Conservation (phyloP, 2,113 vertebrate genomes). For the Scytalopus superciliaris region DNA sequence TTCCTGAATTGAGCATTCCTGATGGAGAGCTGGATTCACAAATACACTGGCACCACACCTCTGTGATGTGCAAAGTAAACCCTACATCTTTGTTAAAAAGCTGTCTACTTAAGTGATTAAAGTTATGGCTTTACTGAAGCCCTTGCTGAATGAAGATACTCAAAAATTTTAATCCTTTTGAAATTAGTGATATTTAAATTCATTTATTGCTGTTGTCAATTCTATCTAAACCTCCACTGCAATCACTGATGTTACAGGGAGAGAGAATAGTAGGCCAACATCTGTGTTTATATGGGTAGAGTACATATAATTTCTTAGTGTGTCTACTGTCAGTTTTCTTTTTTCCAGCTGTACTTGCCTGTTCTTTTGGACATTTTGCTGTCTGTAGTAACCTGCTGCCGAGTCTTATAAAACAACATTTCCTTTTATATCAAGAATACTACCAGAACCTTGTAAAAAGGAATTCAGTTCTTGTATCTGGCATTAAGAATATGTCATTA, state of each 20-base stretch:
- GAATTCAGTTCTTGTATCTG: background rate
- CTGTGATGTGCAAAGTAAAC: background rate
- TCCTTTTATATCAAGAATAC: slow-evolving; percentile 1
- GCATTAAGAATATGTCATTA: background rate
- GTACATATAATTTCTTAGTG: background rate
- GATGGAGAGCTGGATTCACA: background rate
- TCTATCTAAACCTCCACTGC: background rate
- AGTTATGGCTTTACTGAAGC: background rate
- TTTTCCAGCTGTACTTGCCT: background rate
- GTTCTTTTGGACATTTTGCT: background rate
- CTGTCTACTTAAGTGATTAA: background rate
- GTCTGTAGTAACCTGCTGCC: background rate
- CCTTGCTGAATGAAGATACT: background rate
- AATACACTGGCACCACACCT: background rate
- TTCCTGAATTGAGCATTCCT: background rate
- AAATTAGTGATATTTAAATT: background rate
- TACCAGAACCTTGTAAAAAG: background rate
- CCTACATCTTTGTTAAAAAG: background rate
- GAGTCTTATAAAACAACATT: slow-evolving; percentile 4
- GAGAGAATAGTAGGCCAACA: background rate
- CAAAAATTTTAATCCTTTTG: background rate
- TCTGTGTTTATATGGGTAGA: background rate
- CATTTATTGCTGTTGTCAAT: background rate
- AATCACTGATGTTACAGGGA: background rate
- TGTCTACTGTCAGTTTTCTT: background rate